Evolutionary conservation across 2,888 invertebrate species (phyloP).

Genomic region (Agyllia agylla): DNA sequence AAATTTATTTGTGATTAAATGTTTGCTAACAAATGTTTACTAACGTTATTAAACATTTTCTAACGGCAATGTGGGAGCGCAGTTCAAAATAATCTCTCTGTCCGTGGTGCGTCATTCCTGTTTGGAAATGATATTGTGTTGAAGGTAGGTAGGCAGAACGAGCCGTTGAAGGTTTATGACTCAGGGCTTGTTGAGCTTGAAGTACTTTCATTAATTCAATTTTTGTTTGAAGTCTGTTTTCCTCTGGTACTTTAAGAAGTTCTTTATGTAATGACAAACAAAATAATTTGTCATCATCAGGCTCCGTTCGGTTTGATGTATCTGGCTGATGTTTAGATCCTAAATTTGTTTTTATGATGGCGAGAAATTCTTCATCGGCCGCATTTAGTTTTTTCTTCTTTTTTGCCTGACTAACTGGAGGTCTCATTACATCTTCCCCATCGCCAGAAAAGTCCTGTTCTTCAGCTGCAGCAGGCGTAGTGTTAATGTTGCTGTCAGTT

Average conservation of each 20-base stretch:
- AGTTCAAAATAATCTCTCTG: slow-evolving; percentile 49
- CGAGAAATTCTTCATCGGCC: slow-evolving; percentile 59
- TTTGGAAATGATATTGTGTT: slow-evolving; percentile 45
- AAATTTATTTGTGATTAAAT: slow-evolving; percentile 19
- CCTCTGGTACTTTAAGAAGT: too few relatives aligned
- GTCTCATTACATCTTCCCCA: slow-evolving; percentile 64
- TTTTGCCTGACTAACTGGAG: slow-evolving; percentile 44
- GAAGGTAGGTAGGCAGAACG: slow-evolving; percentile 35
- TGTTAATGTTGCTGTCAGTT: slow-evolving; percentile 57
- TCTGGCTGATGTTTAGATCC: slow-evolving; percentile 47
- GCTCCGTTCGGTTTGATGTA: slow-evolving; percentile 27
- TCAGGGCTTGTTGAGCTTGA: slow-evolving; percentile 25
- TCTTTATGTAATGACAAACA: too few relatives aligned
- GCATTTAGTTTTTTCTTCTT: slow-evolving; percentile 57
- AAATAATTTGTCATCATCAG: slow-evolving; percentile 51
- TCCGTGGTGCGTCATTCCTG: slow-evolving; percentile 35
- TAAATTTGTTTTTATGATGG: slow-evolving; percentile 62
- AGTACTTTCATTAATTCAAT: too few relatives aligned
- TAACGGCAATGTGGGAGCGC: slow-evolving; percentile 40
- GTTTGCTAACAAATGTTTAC: slow-evolving; percentile 36
- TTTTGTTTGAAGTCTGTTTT: too few relatives aligned
- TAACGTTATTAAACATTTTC: slow-evolving; percentile 44
- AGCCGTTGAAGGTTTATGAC: slow-evolving; percentile 35
- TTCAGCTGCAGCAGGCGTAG: slow-evolving; percentile 44
- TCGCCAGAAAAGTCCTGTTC: slow-evolving; percentile 45